These are phyloP conservation scores for Flexamia atlantica DNA, from an alignment of 2,888 invertebrate species.

Conservation along the genomic window DNA sequence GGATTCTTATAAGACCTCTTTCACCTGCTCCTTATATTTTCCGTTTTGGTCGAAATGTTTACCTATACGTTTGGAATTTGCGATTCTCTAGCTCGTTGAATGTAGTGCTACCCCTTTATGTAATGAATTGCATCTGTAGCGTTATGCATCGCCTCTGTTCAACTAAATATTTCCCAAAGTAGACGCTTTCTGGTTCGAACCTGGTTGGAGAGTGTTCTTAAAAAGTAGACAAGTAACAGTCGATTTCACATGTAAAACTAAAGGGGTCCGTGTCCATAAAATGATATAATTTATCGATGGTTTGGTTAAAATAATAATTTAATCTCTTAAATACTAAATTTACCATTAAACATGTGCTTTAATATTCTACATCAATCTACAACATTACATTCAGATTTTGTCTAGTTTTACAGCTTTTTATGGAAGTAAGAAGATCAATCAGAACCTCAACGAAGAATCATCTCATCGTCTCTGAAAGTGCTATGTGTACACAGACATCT, in stretches of 20 bases:
- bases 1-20: slow-evolving; percentile 34
- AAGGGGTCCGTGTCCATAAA: background rate
- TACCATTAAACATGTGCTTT: too few species aligned
- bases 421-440: background rate
- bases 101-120: slow-evolving; percentile 58
- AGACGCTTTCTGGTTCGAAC: slow-evolving; percentile 42
- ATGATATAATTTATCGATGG: background rate
- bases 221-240: background rate
- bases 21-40: slow-evolving; percentile 46
- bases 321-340: too few species aligned
- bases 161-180: slow-evolving; percentile 54
- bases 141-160: slow-evolving; percentile 56
- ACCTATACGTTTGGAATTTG: slow-evolving; percentile 38
- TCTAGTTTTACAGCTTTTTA: slow-evolving; percentile 14
- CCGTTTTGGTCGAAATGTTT: slow-evolving; percentile 44
- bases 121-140: slow-evolving; percentile 56
- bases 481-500: too few species aligned
- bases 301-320: too few species aligned
- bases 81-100: slow-evolving; percentile 51
- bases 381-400: background rate
- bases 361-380: background rate
- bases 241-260: background rate
- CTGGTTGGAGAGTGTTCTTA: slow-evolving; percentile 33
- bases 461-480: too few species aligned
- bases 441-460: too few species aligned